A percentile compares a stretch with the other conserved stretches of the same genome.
Evolutionary conservation across 2,113 vertebrate species (phyloP).

Genomic region (Poecilia latipinna): DNA sequence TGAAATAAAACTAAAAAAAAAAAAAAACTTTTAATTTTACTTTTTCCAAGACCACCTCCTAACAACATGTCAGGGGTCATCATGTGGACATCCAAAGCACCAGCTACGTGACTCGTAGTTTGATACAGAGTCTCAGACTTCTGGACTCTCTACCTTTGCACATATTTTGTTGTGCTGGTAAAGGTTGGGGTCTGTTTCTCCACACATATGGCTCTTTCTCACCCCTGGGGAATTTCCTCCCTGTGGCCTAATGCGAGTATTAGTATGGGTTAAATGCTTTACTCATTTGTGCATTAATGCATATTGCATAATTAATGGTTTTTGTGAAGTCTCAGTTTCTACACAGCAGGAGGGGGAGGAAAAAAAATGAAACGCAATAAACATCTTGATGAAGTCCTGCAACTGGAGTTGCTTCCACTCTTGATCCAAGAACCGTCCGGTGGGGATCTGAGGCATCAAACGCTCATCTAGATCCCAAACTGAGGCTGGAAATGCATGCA

Average conservation of each 20-base stretch:
- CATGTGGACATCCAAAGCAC: slow-evolving; percentile 17
- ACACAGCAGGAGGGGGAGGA: slow-evolving; percentile 8
- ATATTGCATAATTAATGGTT: slow-evolving; percentile 77
- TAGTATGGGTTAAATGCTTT: slow-evolving; percentile 80
- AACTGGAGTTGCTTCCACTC: slow-evolving; percentile 64
- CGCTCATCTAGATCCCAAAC: slow-evolving; percentile 70
- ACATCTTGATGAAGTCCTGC: slow-evolving; percentile 2
- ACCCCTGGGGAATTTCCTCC: slow-evolving; percentile 69
- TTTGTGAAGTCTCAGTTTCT: slow-evolving; percentile 45
- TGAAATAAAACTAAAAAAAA: background rate
- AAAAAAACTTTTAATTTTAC: background rate
- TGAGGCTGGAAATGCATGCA: slow-evolving; percentile 14
- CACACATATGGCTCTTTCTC: slow-evolving; percentile 66
- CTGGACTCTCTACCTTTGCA: slow-evolving; percentile 15
- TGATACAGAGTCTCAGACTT: background rate
- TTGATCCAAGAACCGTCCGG: slow-evolving; percentile 65
- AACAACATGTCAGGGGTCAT: slow-evolving; percentile 29
- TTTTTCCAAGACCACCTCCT: slow-evolving; percentile 5
- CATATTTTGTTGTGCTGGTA: slow-evolving; percentile 29
- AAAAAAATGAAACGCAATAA: background rate
- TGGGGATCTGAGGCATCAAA: slow-evolving; percentile 66
- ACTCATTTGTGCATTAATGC: slow-evolving; percentile 77
- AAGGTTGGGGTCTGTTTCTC: slow-evolving; percentile 53
- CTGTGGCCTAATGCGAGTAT: slow-evolving; percentile 78
- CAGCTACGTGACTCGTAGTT: background rate